phyloP scores from a whole-genome alignment of 2,888 invertebrate genomes.

The Cistogaster globosa region DNA sequence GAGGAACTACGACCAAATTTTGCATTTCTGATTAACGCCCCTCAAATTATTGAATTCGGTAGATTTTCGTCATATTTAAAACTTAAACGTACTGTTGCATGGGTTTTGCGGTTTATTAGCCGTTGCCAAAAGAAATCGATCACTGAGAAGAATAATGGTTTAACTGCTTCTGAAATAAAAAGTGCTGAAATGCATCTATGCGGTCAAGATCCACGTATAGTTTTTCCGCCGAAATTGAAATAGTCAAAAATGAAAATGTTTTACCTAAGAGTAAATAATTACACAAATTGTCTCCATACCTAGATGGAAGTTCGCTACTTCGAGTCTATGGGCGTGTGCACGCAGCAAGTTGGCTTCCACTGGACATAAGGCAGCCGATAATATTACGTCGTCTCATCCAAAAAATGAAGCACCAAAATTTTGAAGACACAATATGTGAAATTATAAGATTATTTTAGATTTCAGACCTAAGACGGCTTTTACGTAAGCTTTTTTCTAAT shows the following conservation, averaged over 20 bases:
- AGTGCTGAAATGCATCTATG: conserved; percentile 2
- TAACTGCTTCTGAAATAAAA: conserved; percentile 2
- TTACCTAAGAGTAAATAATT: conserved; percentile 6
- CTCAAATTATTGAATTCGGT: background rate
- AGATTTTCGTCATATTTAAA: conserved; percentile 20
- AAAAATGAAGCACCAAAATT: too few relatives aligned
- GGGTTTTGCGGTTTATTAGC: background rate
- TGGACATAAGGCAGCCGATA: conserved; percentile 46
- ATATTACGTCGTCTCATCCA: conserved; percentile 53
- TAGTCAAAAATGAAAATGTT: background rate
- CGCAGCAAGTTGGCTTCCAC: conserved; percentile 60
- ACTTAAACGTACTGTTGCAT: background rate
- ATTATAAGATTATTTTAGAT: too few relatives aligned
- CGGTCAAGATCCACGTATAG: background rate
- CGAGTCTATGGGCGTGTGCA: conserved; percentile 46
- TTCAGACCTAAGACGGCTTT: too few relatives aligned
- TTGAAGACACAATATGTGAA: too few relatives aligned
- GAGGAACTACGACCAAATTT: too few relatives aligned
- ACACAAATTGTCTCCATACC: conserved; percentile 1
- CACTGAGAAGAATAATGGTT: background rate
- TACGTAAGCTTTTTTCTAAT: background rate
- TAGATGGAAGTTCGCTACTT: too few relatives aligned
- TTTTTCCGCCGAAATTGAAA: background rate
- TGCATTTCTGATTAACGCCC: background rate
- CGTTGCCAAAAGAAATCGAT: background rate